Conservation (phyloP, 2,113 vertebrate species). For the Ochotona curzoniae region DNA sequence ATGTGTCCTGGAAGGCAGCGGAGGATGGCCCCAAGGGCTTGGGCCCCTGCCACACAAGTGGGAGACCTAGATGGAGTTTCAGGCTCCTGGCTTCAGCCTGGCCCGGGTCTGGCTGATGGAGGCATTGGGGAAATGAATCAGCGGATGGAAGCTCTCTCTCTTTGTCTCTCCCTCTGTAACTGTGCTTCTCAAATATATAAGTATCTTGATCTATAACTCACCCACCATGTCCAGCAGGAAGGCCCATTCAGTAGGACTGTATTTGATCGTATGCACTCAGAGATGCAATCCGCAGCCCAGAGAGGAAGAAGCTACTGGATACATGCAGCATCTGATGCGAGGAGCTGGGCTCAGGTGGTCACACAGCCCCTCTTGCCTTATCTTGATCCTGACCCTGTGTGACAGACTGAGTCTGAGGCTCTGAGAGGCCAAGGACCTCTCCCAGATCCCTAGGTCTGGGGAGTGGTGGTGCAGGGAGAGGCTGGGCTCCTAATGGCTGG, state of each 20-base stretch:
- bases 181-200: too few species aligned
- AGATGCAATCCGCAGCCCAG: background rate
- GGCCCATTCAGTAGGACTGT: background rate
- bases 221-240: background rate
- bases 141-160: too few species aligned
- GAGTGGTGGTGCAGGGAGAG: conserved; percentile 14
- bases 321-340: background rate
- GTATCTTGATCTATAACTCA: too few species aligned
- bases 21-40: too few species aligned
- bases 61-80: too few species aligned
- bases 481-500: conserved; percentile 1
- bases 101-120: too few species aligned
- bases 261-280: background rate
- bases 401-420: background rate
- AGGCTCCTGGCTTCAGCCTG: too few species aligned
- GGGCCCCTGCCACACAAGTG: too few species aligned
- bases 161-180: too few species aligned
- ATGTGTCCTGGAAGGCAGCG: too few species aligned
- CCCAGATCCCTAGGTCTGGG: background rate
- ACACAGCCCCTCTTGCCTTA: background rate
- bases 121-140: too few species aligned
- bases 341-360: background rate
- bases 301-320: background rate
- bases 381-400: background rate
- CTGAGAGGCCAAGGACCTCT: background rate